phyloP scores from a whole-genome alignment of 2,113 vertebrate species.

The Melierax canorus region DNA sequence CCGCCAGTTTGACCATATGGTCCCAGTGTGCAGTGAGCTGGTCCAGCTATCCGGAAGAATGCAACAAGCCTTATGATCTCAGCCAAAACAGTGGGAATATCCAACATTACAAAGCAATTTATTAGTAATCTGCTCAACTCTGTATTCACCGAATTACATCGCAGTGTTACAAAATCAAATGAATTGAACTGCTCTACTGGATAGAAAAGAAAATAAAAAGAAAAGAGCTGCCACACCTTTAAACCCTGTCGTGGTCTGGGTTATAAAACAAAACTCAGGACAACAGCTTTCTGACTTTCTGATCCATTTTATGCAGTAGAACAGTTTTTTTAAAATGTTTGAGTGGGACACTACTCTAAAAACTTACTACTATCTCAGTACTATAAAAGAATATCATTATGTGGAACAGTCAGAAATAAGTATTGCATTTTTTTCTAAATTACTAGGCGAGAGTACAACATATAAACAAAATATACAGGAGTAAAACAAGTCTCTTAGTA shows the following conservation, averaged over 20 bases:
- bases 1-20: background rate
- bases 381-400: background rate
- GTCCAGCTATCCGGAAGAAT: background rate
- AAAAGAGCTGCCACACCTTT: background rate
- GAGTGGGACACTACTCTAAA: background rate
- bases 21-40: background rate
- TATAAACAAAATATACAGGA: background rate
- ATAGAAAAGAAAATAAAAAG: background rate
- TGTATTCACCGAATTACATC: background rate
- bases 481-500: background rate
- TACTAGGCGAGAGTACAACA: background rate
- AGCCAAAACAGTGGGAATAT: background rate
- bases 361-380: background rate
- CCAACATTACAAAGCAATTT: background rate
- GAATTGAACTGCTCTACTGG: background rate
- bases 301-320: background rate
- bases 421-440: background rate
- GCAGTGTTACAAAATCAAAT: background rate
- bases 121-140: background rate
- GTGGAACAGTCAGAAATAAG: background rate
- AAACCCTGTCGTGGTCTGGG: background rate
- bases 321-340: background rate
- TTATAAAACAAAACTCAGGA: background rate
- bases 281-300: background rate
- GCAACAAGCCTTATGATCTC: background rate